Percentiles rank a stretch among this genome's conserved stretches.
phyloP scores from a whole-genome alignment of 2,888 invertebrate species.

The Taphrorychus bicolor region DNA sequence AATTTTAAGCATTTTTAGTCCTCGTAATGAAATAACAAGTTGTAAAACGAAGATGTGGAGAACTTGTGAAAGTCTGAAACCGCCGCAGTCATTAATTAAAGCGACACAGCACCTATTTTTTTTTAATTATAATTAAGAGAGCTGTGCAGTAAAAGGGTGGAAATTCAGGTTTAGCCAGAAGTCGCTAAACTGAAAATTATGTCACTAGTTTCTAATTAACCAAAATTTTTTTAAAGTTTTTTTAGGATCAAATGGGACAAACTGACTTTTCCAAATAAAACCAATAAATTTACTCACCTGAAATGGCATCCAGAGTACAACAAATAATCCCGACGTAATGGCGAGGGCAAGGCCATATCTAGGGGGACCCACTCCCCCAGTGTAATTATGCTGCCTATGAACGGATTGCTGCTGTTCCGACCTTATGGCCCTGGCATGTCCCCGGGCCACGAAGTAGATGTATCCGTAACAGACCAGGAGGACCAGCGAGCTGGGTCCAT shows the following conservation, averaged over 20 bases:
- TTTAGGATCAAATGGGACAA: neutral
- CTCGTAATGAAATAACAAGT: neutral
- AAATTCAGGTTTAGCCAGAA: neutral
- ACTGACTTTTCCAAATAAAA: neutral
- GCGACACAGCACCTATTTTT: neutral
- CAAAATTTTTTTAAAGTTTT: neutral
- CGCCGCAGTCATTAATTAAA: neutral
- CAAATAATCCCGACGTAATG: conserved; percentile 68
- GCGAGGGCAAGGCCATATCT: conserved; percentile 69
- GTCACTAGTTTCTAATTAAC: too few species aligned
- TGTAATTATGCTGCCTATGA: conserved; percentile 33
- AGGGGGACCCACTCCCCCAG: conserved; percentile 56
- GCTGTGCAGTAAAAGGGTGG: neutral
- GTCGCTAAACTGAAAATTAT: too few species aligned
- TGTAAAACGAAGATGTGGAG: neutral
- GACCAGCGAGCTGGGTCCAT: conserved; percentile 66
- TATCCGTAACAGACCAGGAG: conserved; percentile 68
- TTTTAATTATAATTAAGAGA: neutral
- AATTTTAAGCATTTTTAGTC: neutral
- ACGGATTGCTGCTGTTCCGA: conserved; percentile 64
- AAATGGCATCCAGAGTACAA: conserved; percentile 69
- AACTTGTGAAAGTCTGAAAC: neutral
- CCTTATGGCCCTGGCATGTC: conserved; percentile 67
- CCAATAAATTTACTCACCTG: conserved; percentile 57
- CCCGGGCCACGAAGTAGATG: conserved; percentile 69